phyloP scores from a whole-genome alignment of 2,113 vertebrate species.

The Pluvialis apricaria region DNA sequence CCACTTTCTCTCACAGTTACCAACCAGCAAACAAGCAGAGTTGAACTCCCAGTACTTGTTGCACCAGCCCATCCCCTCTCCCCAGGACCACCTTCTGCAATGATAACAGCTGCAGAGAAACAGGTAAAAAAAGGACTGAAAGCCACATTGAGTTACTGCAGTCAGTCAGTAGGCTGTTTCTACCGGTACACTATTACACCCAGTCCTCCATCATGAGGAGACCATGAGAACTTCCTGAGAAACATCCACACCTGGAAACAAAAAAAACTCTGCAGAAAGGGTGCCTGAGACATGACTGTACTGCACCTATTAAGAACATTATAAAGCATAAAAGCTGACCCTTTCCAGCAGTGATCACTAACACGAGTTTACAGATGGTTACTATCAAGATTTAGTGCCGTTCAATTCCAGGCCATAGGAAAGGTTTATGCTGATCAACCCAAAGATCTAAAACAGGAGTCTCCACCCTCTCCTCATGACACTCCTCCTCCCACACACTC shows the following conservation, averaged over 20 bases:
- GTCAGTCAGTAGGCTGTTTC: background rate
- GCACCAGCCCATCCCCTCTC: background rate
- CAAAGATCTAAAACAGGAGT: background rate
- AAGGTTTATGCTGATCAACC: background rate
- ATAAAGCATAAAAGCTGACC: background rate
- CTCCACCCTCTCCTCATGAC: background rate
- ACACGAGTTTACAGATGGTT: background rate
- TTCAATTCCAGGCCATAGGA: background rate
- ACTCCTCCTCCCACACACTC: background rate
- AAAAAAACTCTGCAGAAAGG: background rate
- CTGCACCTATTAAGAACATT: background rate
- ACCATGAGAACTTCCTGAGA: background rate
- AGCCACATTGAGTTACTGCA: background rate
- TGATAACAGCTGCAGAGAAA: background rate
- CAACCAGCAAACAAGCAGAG: background rate
- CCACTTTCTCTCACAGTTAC: background rate
- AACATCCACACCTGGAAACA: background rate
- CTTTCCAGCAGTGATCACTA: background rate
- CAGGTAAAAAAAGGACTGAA: background rate
- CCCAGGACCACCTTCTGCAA: background rate
- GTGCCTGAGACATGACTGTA: background rate
- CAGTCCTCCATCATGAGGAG: background rate
- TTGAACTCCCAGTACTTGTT: background rate
- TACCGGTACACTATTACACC: background rate
- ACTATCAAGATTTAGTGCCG: background rate